Conservation (phyloP, 2,797 vertebrate species). For the Steatocranus sp. region DNA sequence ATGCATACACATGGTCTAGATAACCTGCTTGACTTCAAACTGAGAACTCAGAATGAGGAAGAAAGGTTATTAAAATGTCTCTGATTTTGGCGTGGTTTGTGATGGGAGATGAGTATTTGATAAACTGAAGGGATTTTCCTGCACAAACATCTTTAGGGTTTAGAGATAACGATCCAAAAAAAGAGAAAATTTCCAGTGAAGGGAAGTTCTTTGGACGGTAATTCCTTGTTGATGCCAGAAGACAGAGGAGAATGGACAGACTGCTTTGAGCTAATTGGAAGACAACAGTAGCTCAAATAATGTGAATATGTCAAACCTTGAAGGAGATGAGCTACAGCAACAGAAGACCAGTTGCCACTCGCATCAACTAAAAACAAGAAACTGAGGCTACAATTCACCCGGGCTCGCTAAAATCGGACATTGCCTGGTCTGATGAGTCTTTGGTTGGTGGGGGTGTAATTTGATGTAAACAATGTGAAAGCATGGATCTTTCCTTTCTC, state of each 20-base stretch:
- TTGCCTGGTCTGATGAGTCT: neutral
- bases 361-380: neutral
- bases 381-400: neutral
- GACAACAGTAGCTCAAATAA: neutral
- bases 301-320: neutral
- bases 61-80: neutral
- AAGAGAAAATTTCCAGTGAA: neutral
- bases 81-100: neutral
- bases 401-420: neutral
- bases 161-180: neutral
- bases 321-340: neutral
- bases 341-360: neutral
- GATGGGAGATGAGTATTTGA: neutral
- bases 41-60: neutral
- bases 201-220: neutral
- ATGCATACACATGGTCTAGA: rapidly evolving
- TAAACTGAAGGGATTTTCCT: neutral
- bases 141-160: neutral
- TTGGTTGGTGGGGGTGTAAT: neutral
- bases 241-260: neutral
- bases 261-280: neutral
- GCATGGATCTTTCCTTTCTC: neutral
- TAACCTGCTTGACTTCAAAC: neutral
- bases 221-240: neutral
- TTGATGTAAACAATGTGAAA: neutral